These are phyloP conservation scores for Caenorhabditis inopinata DNA, from an alignment of 1,140 invertebrate genomes.

Conservation along the genomic window DNA sequence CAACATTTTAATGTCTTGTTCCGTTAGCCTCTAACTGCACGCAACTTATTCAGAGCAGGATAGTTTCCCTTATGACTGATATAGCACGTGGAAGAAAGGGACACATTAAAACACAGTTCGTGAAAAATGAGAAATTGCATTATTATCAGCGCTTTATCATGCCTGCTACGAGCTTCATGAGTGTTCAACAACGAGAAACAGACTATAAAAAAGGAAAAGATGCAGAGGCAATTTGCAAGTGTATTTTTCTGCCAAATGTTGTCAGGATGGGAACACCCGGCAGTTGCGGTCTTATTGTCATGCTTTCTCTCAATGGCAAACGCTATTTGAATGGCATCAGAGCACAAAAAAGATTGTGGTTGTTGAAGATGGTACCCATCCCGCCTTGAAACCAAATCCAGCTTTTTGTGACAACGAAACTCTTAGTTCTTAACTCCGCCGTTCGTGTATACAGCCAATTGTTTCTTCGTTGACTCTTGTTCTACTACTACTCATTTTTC, in stretches of 20 bases:
- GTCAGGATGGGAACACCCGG: neutral
- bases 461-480: conserved; percentile 23
- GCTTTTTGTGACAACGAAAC: conserved; percentile 1
- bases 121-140: too few species aligned
- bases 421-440: conserved; percentile 10
- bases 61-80: too few species aligned
- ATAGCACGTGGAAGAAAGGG: too few species aligned
- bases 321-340: neutral
- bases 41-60: too few species aligned
- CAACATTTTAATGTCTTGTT: too few species aligned
- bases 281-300: neutral
- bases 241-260: conserved; percentile 13
- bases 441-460: conserved; percentile 24
- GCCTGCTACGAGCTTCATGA: too few species aligned
- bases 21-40: too few species aligned
- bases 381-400: neutral
- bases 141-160: too few species aligned
- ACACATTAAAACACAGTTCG: too few species aligned
- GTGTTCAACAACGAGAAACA: too few species aligned
- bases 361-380: neutral
- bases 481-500: neutral
- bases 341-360: neutral
- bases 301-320: neutral
- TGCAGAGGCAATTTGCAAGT: neutral
- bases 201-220: neutral